These are phyloP conservation scores for Caenorhabditis tropicalis DNA, from an alignment of 1,140 invertebrate genomes.

Conservation along the genomic window DNA sequence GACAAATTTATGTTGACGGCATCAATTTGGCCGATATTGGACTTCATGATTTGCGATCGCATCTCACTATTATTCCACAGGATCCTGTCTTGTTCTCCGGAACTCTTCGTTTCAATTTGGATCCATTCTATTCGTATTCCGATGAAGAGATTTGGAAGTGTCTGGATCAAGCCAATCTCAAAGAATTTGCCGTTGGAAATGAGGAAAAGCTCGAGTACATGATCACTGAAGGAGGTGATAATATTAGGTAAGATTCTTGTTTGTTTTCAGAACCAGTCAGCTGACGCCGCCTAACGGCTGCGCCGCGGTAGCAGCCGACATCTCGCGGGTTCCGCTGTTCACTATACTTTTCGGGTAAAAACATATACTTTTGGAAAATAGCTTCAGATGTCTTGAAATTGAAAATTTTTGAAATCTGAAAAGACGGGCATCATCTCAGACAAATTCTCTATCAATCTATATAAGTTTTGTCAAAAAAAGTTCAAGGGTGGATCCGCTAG, in stretches of 20 bases:
- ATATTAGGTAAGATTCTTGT: constrained; percentile 69
- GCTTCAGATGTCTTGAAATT: too few species aligned
- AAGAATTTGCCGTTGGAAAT: constrained; percentile 64
- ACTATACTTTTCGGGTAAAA: too few species aligned
- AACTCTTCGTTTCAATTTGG: constrained; percentile 81
- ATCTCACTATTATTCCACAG: constrained; percentile 87
- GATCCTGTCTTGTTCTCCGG: constrained; percentile 84
- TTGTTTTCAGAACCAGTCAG: too few species aligned
- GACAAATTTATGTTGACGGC: constrained; percentile 78
- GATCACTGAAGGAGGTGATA: constrained; percentile 65
- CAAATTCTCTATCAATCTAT: too few species aligned
- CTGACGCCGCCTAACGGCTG: too few species aligned
- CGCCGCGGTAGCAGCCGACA: too few species aligned
- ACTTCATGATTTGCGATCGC: constrained; percentile 79
- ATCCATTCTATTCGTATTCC: constrained; percentile 81
- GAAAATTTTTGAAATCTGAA: too few species aligned
- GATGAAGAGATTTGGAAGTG: constrained; percentile 81
- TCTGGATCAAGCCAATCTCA: constrained; percentile 77
- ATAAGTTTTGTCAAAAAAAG: too few species aligned
- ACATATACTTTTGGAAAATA: too few species aligned
- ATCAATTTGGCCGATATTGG: constrained; percentile 78
- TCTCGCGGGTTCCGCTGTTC: too few species aligned
- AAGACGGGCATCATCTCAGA: too few species aligned
- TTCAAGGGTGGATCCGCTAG: too few species aligned
- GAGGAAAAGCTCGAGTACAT: constrained; percentile 52